These are phyloP conservation scores for Oenanthe melanoleuca DNA, from an alignment of 2,113 vertebrate genomes.

Conservation along the genomic window DNA sequence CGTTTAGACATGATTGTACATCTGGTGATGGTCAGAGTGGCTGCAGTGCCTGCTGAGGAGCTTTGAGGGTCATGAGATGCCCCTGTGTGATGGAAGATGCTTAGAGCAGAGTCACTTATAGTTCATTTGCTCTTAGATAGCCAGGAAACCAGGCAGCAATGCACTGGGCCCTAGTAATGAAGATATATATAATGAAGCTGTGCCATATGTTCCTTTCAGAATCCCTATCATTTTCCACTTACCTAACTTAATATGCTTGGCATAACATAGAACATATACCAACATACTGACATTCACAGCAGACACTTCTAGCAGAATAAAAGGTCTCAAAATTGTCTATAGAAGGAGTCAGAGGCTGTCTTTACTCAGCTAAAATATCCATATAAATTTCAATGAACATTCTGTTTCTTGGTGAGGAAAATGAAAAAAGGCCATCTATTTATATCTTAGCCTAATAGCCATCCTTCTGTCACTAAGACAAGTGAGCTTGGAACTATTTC, in stretches of 20 bases:
- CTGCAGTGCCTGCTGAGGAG: neutral
- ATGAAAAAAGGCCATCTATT: neutral
- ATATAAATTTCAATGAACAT: neutral
- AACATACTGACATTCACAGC: neutral
- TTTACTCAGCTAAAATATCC: neutral
- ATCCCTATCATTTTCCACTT: neutral
- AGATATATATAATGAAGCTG: neutral
- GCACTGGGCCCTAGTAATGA: fast-evolving
- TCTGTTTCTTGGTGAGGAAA: neutral
- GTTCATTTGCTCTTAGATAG: neutral
- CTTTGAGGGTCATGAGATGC: neutral
- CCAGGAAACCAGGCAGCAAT: neutral
- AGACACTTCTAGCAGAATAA: neutral
- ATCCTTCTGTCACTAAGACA: neutral
- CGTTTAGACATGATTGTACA: neutral
- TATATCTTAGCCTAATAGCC: neutral
- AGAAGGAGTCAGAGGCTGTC: neutral
- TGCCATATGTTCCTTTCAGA: slow-evolving; percentile 1
- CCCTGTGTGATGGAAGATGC: neutral
- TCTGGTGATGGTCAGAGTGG: neutral
- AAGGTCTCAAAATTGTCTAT: neutral
- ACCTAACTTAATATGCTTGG: neutral
- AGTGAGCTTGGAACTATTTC: neutral
- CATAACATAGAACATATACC: neutral
- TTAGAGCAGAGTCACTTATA: neutral